These are phyloP conservation scores for Tiphia femorata DNA, from an alignment of 2,888 invertebrate species.

Conservation along the genomic window DNA sequence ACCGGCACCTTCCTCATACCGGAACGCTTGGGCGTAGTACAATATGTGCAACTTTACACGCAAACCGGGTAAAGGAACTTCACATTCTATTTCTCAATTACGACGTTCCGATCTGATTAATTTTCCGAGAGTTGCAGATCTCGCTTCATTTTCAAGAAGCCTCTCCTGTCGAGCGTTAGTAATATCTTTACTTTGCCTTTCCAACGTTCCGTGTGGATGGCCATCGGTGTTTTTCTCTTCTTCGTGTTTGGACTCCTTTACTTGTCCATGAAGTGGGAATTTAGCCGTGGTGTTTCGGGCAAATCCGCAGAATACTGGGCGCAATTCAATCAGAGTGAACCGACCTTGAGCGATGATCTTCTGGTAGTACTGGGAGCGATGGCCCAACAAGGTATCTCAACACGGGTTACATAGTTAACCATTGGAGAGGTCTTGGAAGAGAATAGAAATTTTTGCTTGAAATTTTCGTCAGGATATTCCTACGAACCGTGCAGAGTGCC, in stretches of 20 bases:
- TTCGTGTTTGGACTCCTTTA: slow-evolving; percentile 70
- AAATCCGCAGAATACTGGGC: slow-evolving; percentile 12
- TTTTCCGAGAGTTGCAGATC: slow-evolving; percentile 52
- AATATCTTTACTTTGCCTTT: slow-evolving; percentile 81
- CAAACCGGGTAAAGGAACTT: slow-evolving; percentile 71
- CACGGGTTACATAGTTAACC: neutral
- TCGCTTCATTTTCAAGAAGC: slow-evolving; percentile 80
- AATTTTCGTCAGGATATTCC: slow-evolving; percentile 56
- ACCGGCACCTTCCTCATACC: slow-evolving; percentile 72
- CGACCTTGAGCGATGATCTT: slow-evolving; percentile 71
- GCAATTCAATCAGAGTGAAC: slow-evolving; percentile 28
- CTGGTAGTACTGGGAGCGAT: slow-evolving; percentile 74
- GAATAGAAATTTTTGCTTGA: neutral
- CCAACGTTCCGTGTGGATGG: slow-evolving; percentile 76
- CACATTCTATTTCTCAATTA: neutral
- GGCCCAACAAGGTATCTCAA: slow-evolving; percentile 77
- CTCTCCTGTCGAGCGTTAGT: slow-evolving; percentile 79
- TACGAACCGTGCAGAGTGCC: slow-evolving; percentile 63
- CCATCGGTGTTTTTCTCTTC: slow-evolving; percentile 70
- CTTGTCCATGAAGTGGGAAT: slow-evolving; percentile 71
- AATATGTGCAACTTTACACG: slow-evolving; percentile 78
- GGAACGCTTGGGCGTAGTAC: slow-evolving; percentile 75
- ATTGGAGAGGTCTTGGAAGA: neutral
- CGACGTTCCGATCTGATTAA: neutral
- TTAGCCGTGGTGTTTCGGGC: slow-evolving; percentile 36